These are phyloP conservation scores for Desoria tigrina DNA, from an alignment of 2,888 invertebrate species.

Conservation along the genomic window DNA sequence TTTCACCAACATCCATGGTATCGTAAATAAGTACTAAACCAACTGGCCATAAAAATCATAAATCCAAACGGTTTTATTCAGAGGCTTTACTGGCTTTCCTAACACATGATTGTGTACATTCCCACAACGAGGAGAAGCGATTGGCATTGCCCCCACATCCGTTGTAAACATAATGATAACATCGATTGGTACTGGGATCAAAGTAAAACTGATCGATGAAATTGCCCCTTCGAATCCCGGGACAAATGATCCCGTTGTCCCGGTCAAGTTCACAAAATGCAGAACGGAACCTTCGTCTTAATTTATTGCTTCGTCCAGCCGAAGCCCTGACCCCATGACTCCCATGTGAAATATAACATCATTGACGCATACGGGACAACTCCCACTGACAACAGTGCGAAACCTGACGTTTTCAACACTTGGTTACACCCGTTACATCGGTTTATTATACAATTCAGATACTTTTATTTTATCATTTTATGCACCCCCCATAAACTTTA, in stretches of 20 bases:
- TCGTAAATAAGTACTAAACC: too few species aligned
- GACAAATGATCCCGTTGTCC: slow-evolving; percentile 42
- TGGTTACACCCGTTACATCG: too few species aligned
- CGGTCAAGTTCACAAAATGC: slow-evolving; percentile 36
- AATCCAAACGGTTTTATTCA: not conserved
- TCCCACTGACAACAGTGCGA: too few species aligned
- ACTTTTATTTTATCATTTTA: too few species aligned
- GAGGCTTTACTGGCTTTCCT: not conserved
- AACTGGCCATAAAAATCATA: too few species aligned
- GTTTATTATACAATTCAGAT: too few species aligned
- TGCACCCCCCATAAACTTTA: too few species aligned
- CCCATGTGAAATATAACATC: too few species aligned
- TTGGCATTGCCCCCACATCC: slow-evolving; percentile 49
- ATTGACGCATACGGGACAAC: too few species aligned
- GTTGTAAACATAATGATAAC: slow-evolving; percentile 41
- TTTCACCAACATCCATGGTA: too few species aligned
- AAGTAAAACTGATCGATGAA: slow-evolving; percentile 44
- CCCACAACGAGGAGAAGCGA: slow-evolving; percentile 38
- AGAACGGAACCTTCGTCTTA: slow-evolving; percentile 30
- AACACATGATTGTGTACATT: slow-evolving; percentile 31
- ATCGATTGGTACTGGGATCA: slow-evolving; percentile 34
- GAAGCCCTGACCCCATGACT: too few species aligned
- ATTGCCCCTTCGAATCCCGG: slow-evolving; percentile 31
- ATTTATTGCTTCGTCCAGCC: not conserved
- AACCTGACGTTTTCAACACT: too few species aligned